phyloP scores from a whole-genome alignment of 2,113 vertebrate genomes.

The Columbina picui region DNA sequence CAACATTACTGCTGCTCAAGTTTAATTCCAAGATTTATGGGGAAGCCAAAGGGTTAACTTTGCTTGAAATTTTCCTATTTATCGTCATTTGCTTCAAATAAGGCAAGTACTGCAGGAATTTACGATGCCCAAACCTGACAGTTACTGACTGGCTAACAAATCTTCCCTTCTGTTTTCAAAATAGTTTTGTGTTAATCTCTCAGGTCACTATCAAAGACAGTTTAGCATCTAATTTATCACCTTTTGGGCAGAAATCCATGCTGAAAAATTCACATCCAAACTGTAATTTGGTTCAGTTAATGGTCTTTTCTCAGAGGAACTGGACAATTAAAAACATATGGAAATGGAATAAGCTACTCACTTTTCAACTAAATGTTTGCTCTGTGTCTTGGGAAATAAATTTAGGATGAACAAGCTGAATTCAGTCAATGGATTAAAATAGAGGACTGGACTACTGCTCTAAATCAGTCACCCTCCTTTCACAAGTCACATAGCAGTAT shows the following conservation, averaged over 20 bases:
- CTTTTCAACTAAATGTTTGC: conserved; percentile 59
- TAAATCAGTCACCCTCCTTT: conserved; percentile 44
- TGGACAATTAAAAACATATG: conserved; percentile 63
- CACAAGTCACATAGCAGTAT: not conserved
- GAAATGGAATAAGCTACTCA: conserved; percentile 42
- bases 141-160: not conserved
- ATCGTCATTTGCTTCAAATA: not conserved
- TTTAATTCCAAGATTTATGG: conserved; percentile 30
- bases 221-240: conserved; percentile 68
- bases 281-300: conserved; percentile 66
- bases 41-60: conserved; percentile 25
- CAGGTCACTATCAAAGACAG: conserved; percentile 58
- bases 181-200: conserved; percentile 52
- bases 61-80: not conserved
- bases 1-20: not conserved
- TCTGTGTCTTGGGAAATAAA: conserved; percentile 62
- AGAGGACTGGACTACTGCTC: conserved; percentile 9
- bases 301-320: conserved; percentile 67
- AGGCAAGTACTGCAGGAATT: not conserved
- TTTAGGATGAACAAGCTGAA: conserved; percentile 52
- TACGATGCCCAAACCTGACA: not conserved
- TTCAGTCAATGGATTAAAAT: conserved; percentile 31
- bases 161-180: conserved; percentile 63
- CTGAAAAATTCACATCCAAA: conserved; percentile 65
- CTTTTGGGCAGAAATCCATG: conserved; percentile 66